phyloP scores from a whole-genome alignment of 2,797 vertebrate species.

The Sebastiscus albofasciatus region DNA sequence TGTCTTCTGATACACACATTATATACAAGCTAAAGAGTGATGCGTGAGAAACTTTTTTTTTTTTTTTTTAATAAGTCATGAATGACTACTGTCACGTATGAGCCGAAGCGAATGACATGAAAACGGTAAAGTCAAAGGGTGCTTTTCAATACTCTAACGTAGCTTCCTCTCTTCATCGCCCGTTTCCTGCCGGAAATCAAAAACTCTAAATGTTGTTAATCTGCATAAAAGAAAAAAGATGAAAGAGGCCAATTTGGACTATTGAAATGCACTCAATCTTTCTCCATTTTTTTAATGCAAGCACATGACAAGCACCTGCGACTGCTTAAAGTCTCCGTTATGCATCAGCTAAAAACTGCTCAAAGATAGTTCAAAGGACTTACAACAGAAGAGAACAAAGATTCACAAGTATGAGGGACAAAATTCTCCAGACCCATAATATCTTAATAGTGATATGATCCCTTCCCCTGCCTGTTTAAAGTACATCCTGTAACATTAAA shows the following conservation, averaged over 20 bases:
- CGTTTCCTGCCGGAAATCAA: conserved; percentile 27
- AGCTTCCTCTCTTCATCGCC: conserved; percentile 25
- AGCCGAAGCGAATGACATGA: conserved; percentile 73
- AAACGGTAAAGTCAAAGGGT: conserved; percentile 55
- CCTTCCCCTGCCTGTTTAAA: conserved; percentile 37
- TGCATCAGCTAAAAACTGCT: conserved; percentile 79
- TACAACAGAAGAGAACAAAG: conserved; percentile 80
- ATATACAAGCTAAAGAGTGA: conserved; percentile 80
- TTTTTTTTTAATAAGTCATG: conserved; percentile 65
- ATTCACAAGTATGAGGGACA: conserved; percentile 85
- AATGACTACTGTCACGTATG: conserved; percentile 77
- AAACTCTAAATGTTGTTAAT: conserved; percentile 27
- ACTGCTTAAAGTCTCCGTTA: conserved; percentile 69
- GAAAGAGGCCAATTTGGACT: conserved; percentile 45
- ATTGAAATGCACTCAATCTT: conserved; percentile 52
- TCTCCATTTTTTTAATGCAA: conserved; percentile 52
- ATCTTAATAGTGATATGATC: conserved; percentile 48
- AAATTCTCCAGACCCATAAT: conserved; percentile 61
- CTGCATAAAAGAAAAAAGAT: conserved; percentile 17
- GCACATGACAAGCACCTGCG: conserved; percentile 62
- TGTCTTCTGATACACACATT: conserved; percentile 73
- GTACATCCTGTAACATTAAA: conserved; percentile 66
- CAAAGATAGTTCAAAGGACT: conserved; percentile 75
- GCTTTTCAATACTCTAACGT: conserved; percentile 45
- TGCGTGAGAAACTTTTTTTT: conserved; percentile 58